These are phyloP conservation scores for Ochropacha duplaris DNA, from an alignment of 2,888 invertebrate species.

Conservation along the genomic window DNA sequence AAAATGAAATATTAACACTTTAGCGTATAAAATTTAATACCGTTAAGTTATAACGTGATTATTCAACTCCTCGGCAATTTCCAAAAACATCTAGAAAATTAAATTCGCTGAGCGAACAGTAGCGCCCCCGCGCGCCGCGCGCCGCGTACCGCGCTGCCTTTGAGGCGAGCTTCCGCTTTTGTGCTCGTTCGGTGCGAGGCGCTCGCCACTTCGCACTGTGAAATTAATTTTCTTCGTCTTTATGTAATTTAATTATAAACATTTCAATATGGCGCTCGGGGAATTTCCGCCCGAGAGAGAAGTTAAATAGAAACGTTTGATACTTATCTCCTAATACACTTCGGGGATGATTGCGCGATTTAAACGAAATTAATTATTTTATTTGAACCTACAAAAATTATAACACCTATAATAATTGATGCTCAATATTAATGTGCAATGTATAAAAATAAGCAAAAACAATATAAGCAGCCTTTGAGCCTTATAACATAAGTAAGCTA, in stretches of 20 bases:
- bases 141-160: slow-evolving; percentile 64
- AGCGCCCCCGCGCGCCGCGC: slow-evolving; percentile 52
- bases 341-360: slow-evolving; percentile 78
- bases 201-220: slow-evolving; percentile 79
- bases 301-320: slow-evolving; percentile 83
- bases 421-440: neutral
- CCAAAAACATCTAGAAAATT: slow-evolving; percentile 81
- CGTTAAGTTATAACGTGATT: slow-evolving; percentile 82
- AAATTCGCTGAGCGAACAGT: slow-evolving; percentile 69
- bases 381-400: slow-evolving; percentile 16
- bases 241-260: slow-evolving; percentile 84
- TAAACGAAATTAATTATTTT: slow-evolving; percentile 68
- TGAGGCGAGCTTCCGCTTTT: slow-evolving; percentile 71
- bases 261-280: slow-evolving; percentile 82
- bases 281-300: slow-evolving; percentile 78
- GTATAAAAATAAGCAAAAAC: no score
- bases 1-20: slow-evolving; percentile 84
- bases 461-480: no score
- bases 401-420: neutral
- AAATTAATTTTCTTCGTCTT: slow-evolving; percentile 84
- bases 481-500: no score
- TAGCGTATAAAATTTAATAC: slow-evolving; percentile 83
- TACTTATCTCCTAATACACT: slow-evolving; percentile 82
- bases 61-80: slow-evolving; percentile 79
- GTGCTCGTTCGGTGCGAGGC: slow-evolving; percentile 46